Percentiles rank a stretch among this genome's conserved stretches.
Conservation (phyloP, 1,140 invertebrate genomes). For the Heliconius nattereri region DNA sequence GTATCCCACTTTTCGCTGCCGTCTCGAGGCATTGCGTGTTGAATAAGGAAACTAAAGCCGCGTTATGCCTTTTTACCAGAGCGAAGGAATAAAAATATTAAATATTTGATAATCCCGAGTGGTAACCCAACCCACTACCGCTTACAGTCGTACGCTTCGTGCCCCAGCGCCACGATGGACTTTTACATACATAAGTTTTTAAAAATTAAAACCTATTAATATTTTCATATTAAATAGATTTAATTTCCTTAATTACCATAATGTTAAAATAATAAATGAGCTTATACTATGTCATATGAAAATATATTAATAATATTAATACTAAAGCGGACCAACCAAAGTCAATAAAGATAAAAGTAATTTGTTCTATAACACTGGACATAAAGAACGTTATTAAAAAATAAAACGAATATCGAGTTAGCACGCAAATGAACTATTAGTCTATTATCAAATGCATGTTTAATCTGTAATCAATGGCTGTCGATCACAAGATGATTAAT, state of each 20-base stretch:
- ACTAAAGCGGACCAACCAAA: neutral
- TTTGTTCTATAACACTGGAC: constrained; percentile 21
- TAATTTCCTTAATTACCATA: neutral
- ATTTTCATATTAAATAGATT: too few species aligned
- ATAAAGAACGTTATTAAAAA: constrained; percentile 36
- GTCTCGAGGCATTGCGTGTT: too few species aligned
- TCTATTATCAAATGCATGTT: constrained; percentile 66
- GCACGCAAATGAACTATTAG: constrained; percentile 69
- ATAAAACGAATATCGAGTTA: constrained; percentile 49
- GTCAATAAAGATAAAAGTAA: constrained; percentile 12
- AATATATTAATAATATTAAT: neutral
- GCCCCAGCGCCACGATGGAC: too few species aligned
- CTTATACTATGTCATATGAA: neutral
- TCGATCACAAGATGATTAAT: constrained; percentile 66
- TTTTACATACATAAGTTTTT: too few species aligned
- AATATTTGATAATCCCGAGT: too few species aligned
- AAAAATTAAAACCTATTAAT: too few species aligned
- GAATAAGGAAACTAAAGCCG: neutral
- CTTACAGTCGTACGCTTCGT: too few species aligned
- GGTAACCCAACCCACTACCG: too few species aligned
- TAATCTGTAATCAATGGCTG: constrained; percentile 65
- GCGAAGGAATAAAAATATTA: too few species aligned
- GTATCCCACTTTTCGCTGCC: too few species aligned
- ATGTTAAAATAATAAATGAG: neutral
- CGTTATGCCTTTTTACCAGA: too few species aligned